Base-by-base conservation (phyloP, 2,113 vertebrate species). In the Myiopsitta monachus region DNA sequence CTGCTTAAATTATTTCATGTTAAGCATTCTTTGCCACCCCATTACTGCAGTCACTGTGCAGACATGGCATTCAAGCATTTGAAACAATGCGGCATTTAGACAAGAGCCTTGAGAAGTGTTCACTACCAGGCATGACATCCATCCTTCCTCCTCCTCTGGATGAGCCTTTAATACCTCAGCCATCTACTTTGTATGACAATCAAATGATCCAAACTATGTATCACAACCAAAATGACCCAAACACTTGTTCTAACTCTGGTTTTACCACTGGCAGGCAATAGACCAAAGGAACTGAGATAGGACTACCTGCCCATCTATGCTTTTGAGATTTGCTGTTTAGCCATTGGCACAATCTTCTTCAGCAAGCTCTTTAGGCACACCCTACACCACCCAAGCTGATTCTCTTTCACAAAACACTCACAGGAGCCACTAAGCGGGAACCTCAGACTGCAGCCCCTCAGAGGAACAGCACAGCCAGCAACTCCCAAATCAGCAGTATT, bases 171-270 rank as follows among this genome's bases (percentile, higher is more conserved):
- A 5, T 4, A 47, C 18, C 14, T 8, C 9, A 4, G 12, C 33
- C 87, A n/a, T 49, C 33, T 13, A 36, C 18, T 64, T 47, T 1
- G 4, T 1, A 4, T 10, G 13, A 38, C 44, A 57, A 54, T 11
- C 36, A 47, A 63, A 67, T 0, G 1, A 30, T 18, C 31, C 38
- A 66, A 28, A 38, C 38, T 21, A 21, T 1, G 5, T 1, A 4
- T 7, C 8, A 31, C 43, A 64, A 47, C 21, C 33, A 47, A 63
- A 66, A n/a, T 57, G 19, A 31, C 16, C 27, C 59, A 57, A 44
- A 33, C 21, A 10, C 3, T 31, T 21, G 27, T 24, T 38, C 55
- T 4, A 79, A 47, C n/a, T 61, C 44, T 47, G n/a, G 9, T 49
- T 47, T 18, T n/a, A 66, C 18, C 43, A n/a, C 0, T 3, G 3